Percentiles rank a stretch among this genome's conserved stretches.
Conservation (phyloP, 2,888 invertebrate species). For the Luperina testacea region DNA sequence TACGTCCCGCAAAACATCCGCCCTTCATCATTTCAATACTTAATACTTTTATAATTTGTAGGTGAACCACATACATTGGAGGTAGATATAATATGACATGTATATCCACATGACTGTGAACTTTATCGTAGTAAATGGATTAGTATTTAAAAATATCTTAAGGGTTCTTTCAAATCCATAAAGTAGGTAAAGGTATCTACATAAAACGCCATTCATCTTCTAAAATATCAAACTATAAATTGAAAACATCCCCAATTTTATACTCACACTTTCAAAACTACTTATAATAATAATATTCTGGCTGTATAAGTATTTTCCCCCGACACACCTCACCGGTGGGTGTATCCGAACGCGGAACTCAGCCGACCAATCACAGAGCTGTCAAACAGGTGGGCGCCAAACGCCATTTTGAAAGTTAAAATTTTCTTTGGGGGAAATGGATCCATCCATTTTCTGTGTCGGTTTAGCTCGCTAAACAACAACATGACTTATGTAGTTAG, state of each 20-base stretch:
- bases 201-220: neutral
- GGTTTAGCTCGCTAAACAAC: constrained; percentile 10
- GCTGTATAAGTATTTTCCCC: constrained; percentile 53
- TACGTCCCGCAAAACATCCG: too few species aligned
- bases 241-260: neutral
- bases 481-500: constrained; percentile 14
- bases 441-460: constrained; percentile 9
- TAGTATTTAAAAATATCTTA: too few species aligned
- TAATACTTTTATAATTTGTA: too few species aligned
- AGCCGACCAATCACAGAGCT: constrained; percentile 56
- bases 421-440: constrained; percentile 31
- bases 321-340: constrained; percentile 60
- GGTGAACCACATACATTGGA: too few species aligned
- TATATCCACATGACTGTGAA: too few species aligned
- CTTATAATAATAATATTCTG: neutral
- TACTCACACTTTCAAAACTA: constrained; percentile 1
- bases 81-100: too few species aligned
- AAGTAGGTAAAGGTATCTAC: too few species aligned
- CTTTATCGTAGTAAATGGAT: too few species aligned
- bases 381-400: constrained; percentile 66
- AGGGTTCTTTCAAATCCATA: too few species aligned
- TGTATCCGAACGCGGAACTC: constrained; percentile 69
- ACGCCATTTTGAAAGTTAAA: constrained; percentile 60
- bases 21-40: too few species aligned
- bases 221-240: neutral